A percentile compares a stretch with the other conserved stretches of the same genome.
Evolutionary conservation across 2,113 vertebrate species (phyloP).

Genomic region (Octodon degus): DNA sequence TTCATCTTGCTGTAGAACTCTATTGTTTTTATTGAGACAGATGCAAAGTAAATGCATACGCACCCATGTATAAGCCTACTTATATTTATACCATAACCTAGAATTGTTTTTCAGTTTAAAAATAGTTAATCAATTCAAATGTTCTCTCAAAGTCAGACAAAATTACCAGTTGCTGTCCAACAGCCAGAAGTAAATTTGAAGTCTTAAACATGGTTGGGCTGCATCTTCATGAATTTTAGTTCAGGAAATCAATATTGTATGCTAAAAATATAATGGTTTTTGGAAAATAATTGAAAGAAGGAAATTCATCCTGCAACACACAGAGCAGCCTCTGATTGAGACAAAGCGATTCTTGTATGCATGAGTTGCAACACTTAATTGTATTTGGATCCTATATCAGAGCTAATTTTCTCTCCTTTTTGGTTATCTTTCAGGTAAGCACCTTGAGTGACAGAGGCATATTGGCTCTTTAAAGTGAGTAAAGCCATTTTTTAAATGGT

Average conservation of each 20-base stretch:
- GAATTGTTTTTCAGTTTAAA: neutral
- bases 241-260: slow-evolving; percentile 54
- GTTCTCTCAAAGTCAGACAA: neutral
- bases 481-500: slow-evolving; percentile 39
- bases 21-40: neutral
- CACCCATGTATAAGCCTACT: neutral
- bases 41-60: neutral
- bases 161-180: neutral
- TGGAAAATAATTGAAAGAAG: slow-evolving; percentile 66
- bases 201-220: neutral
- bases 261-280: slow-evolving; percentile 42
- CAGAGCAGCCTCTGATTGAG: slow-evolving; percentile 61
- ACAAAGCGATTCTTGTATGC: slow-evolving; percentile 60
- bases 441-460: slow-evolving; percentile 21
- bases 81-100: neutral
- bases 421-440: slow-evolving; percentile 33
- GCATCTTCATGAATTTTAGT: slow-evolving; percentile 49
- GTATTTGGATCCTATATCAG: slow-evolving; percentile 53
- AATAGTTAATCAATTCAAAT: neutral
- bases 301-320: slow-evolving; percentile 36
- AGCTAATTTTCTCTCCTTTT: slow-evolving; percentile 63
- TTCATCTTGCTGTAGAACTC: neutral
- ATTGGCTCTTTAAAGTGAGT: slow-evolving; percentile 14
- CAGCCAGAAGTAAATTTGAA: neutral
- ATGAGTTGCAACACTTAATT: slow-evolving; percentile 65